Percentiles rank a stretch among this genome's conserved stretches.
These are phyloP conservation scores for Acholoe squamosa DNA, from an alignment of 2,888 invertebrate species.

Conservation along the genomic window DNA sequence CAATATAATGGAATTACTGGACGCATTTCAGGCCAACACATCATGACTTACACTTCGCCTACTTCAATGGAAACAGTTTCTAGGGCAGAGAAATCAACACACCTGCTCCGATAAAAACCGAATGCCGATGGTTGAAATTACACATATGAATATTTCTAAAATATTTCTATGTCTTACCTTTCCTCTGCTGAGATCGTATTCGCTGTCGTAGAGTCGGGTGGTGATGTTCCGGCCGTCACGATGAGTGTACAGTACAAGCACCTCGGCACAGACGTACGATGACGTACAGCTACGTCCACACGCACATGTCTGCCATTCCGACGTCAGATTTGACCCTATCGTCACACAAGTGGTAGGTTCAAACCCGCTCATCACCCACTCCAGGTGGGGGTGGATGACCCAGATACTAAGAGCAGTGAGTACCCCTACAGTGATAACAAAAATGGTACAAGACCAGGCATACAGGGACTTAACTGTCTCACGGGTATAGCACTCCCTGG, in stretches of 20 bases:
- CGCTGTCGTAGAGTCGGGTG: slow-evolving; percentile 55
- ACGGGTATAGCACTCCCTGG: slow-evolving; percentile 46
- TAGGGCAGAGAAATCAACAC: no score
- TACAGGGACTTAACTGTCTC: slow-evolving; percentile 50
- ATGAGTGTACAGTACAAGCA: slow-evolving; percentile 46
- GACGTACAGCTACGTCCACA: slow-evolving; percentile 58
- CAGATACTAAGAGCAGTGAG: slow-evolving; percentile 50
- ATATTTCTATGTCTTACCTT: no score
- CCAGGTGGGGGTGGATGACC: slow-evolving; percentile 55
- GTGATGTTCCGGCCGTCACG: slow-evolving; percentile 46
- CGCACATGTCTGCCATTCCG: slow-evolving; percentile 57
- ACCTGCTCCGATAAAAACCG: no score
- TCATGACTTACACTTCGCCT: no score
- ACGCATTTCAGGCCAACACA: no score
- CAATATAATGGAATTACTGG: no score
- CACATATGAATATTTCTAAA: no score
- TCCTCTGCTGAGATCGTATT: slow-evolving; percentile 52
- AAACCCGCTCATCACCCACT: slow-evolving; percentile 54
- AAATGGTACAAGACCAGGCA: slow-evolving; percentile 54
- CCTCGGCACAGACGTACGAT: slow-evolving; percentile 46
- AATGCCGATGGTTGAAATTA: no score
- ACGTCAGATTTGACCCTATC: slow-evolving; percentile 40
- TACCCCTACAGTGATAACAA: slow-evolving; percentile 45
- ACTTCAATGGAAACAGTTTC: no score
- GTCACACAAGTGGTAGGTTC: slow-evolving; percentile 51